Evolutionary conservation across 2,888 invertebrate genomes (phyloP), one percentile per base, ranked within the genome.

Genomic region (Flabesymbios commensalis): DNA sequence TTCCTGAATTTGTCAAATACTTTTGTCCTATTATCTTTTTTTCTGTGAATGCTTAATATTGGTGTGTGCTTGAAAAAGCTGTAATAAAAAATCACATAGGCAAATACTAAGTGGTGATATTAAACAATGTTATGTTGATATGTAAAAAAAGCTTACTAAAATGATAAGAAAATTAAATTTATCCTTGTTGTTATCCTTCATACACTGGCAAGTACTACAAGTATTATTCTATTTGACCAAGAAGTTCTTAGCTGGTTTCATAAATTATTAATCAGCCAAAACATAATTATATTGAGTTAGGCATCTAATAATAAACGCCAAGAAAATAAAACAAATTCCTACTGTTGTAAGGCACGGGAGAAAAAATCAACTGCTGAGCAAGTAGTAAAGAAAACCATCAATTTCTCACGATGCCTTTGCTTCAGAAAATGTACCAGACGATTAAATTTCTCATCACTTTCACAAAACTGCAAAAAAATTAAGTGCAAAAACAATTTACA

Each of bases 361-460:
- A 94, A 98, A 81, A 97, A 99, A 78, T 97, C 94, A 0, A 98
- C 98, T 75, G 91, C 90, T 0, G 96, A 95, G 82, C 98, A 97
- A 0, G 97, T 97, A 47, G 96, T 92, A 72, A 98, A 87, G 82
- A 99, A 99, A 32, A 94, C 85, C 84, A 97, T 75, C 7, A 76
- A 68, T 65, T 92, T 91, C 71, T 89, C 71, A 63, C 86, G 84
- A 7, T 71, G 67, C 62, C 82, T 76, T 31, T 79, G 76, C 63
- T 89, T 87, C 10, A 99, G 86, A 76, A 99, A 96, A 59, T 88
- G 86, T 5, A 96, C 76, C 43, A 97, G 83, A 14, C 88, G 87
- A 19, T 90, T 84, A 47, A 98, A 87, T 83, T 99, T 99, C 61
- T 90, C 86, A 72, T 81, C 77, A 57, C 72, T 70, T 31, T 76